These are phyloP conservation scores for Galbula dea DNA, from an alignment of 2,113 vertebrate genomes.

Conservation along the genomic window DNA sequence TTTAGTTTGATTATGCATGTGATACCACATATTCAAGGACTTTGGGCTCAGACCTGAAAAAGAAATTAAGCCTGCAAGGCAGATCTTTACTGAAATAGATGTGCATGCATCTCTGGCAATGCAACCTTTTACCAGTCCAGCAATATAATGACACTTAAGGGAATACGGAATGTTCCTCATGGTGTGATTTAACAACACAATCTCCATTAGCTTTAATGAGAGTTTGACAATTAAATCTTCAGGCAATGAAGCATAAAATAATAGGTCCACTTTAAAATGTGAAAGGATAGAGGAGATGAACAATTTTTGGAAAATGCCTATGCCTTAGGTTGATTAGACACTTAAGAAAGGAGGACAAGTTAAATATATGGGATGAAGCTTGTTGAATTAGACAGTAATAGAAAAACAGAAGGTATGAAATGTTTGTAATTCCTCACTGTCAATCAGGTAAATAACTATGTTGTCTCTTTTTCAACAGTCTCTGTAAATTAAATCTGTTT, in stretches of 20 bases:
- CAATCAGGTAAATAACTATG: background rate
- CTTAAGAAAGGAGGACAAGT: background rate
- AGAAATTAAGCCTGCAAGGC: background rate
- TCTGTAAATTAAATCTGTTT: background rate
- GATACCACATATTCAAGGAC: background rate
- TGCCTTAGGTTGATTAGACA: background rate
- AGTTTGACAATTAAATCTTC: slow-evolving; percentile 1
- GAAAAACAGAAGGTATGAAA: background rate
- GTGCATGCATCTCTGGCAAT: accelerated
- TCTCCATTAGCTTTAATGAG: slow-evolving; percentile 49
- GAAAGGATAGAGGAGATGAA: background rate
- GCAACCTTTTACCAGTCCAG: background rate
- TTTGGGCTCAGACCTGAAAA: background rate
- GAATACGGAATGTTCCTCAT: background rate
- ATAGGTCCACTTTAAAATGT: background rate
- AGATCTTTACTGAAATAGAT: background rate
- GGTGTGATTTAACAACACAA: slow-evolving; percentile 6
- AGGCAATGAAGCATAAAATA: background rate
- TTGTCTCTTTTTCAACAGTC: background rate
- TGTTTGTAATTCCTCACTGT: background rate
- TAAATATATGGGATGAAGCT: background rate
- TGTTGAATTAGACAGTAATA: background rate
- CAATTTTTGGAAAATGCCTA: background rate
- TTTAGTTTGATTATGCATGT: background rate
- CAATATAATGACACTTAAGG: slow-evolving; percentile 29